These are phyloP conservation scores for Patella caerulea DNA, from an alignment of 2,888 invertebrate species.

Conservation along the genomic window DNA sequence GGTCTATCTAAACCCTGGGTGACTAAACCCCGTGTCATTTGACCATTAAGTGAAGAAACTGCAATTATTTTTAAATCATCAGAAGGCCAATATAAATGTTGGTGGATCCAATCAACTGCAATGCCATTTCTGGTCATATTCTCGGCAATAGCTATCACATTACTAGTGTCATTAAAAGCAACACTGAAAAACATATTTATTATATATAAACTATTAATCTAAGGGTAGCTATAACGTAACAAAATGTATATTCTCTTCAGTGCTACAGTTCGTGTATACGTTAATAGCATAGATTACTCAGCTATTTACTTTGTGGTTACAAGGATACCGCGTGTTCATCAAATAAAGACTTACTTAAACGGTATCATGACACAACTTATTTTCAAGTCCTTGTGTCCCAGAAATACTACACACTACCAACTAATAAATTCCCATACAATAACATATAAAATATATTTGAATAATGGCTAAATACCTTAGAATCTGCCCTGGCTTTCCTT, in stretches of 20 bases:
- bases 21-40: conserved; percentile 90
- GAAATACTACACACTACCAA: not conserved
- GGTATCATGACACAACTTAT: no score
- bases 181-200: conserved; percentile 74
- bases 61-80: conserved; percentile 93
- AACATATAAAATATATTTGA: not conserved
- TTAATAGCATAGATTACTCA: no score
- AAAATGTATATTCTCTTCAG: no score
- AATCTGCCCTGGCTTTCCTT: conserved; percentile 91
- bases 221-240: no score
- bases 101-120: conserved; percentile 98
- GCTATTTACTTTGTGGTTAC: no score
- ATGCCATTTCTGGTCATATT: conserved; percentile 87
- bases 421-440: no score
- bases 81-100: conserved; percentile 89
- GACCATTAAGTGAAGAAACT: conserved; percentile 87
- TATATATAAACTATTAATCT: no score
- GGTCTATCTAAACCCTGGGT: conserved; percentile 87
- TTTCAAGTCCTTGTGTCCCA: no score
- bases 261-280: no score
- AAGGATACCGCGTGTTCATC: no score
- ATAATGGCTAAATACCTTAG: conserved; percentile 79
- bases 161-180: conserved; percentile 89
- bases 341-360: no score
- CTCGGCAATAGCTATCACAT: conserved; percentile 27